Percentiles rank a stretch among this genome's conserved stretches.
Conservation (phyloP, 2,797 vertebrate genomes). For the Streptopelia turtur region DNA sequence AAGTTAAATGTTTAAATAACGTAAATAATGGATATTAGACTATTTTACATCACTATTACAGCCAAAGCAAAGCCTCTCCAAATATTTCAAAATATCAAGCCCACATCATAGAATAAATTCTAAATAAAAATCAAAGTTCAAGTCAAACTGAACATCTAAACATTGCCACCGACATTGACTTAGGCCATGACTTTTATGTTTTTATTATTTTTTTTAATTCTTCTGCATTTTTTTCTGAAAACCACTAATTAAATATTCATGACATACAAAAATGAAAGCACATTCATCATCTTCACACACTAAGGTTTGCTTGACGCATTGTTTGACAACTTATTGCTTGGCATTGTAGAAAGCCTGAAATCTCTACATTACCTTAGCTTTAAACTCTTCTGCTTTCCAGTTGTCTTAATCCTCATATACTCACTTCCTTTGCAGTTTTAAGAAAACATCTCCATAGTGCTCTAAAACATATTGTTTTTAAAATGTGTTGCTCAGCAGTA, state of each 20-base stretch:
- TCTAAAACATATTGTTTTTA: background rate
- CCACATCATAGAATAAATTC: background rate
- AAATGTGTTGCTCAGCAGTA: background rate
- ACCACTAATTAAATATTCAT: background rate
- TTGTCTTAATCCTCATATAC: background rate
- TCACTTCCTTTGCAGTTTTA: background rate
- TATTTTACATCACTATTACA: background rate
- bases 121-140: background rate
- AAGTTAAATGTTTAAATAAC: background rate
- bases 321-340: background rate
- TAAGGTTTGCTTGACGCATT: background rate
- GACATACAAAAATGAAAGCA: background rate
- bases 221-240: background rate
- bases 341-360: background rate
- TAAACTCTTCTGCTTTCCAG: background rate
- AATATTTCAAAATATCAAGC: background rate
- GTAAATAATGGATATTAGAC: background rate
- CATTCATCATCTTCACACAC: background rate
- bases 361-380: background rate
- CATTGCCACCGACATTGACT: background rate
- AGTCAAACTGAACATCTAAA: background rate
- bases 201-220: background rate
- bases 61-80: background rate
- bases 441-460: background rate
- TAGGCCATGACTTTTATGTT: background rate